Evolutionary conservation across 2,113 vertebrate genomes (phyloP).

Genomic region (Meles meles): DNA sequence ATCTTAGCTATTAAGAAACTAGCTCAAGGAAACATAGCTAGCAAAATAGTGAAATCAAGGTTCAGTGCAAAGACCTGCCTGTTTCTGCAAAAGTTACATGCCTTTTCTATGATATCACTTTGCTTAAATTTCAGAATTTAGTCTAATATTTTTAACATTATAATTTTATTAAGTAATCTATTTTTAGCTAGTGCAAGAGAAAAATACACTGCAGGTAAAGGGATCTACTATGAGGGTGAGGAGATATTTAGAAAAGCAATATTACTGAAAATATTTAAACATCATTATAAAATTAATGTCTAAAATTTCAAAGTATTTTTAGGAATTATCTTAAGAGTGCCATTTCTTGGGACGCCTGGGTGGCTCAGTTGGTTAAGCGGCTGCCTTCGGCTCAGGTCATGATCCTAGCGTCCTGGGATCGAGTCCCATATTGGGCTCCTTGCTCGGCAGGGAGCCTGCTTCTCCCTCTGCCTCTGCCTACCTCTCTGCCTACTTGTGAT

Average conservation of each 20-base stretch:
- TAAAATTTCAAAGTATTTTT: conserved; percentile 28
- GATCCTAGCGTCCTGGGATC: too few relatives aligned
- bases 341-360: too few relatives aligned
- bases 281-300: not conserved
- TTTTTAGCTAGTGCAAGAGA: not conserved
- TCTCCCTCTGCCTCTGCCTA: too few relatives aligned
- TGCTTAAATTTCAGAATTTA: conserved; percentile 20
- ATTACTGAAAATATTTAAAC: not conserved
- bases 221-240: not conserved
- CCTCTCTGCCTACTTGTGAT: too few relatives aligned
- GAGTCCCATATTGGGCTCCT: too few relatives aligned
- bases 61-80: not conserved
- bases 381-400: too few relatives aligned
- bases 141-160: not conserved
- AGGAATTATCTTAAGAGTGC: not conserved
- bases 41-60: not conserved
- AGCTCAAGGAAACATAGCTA: not conserved
- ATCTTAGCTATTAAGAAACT: not conserved
- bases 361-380: too few relatives aligned
- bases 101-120: not conserved
- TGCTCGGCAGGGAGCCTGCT: too few relatives aligned
- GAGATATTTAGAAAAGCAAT: conserved; percentile 8
- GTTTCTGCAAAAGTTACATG: not conserved
- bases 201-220: not conserved
- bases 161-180: conserved; percentile 37